phyloP scores from a whole-genome alignment of 2,888 invertebrate species.

The Drosophila paramelanica region DNA sequence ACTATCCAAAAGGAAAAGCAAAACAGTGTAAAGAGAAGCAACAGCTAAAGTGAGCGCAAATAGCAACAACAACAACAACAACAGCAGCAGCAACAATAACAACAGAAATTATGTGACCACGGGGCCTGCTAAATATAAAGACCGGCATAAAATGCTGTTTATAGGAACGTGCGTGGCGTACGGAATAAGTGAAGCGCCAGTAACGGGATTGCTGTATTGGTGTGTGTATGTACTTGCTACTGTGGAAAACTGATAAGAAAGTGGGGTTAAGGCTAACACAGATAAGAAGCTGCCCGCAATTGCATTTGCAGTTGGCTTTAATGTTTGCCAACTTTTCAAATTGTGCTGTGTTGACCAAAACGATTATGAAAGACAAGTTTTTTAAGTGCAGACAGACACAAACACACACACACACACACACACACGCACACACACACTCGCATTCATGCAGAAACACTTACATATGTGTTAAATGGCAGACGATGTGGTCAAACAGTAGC shows the following conservation, averaged over 20 bases:
- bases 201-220: conserved; percentile 6
- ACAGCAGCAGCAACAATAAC: neutral
- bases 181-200: conserved; percentile 5
- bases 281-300: conserved; percentile 19
- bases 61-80: neutral
- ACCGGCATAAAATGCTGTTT: conserved; percentile 68
- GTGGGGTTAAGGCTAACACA: conserved; percentile 63
- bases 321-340: conserved; percentile 38
- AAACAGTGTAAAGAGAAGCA: neutral
- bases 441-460: neutral
- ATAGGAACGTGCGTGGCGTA: conserved; percentile 61
- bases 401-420: neutral
- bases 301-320: conserved; percentile 54
- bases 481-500: conserved; percentile 15
- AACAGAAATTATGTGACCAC: conserved; percentile 15
- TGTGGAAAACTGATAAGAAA: conserved; percentile 28
- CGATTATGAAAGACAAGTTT: conserved; percentile 48
- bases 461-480: conserved; percentile 1
- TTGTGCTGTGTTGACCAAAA: conserved; percentile 38
- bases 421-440: neutral
- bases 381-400: conserved; percentile 8
- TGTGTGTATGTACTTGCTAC: neutral
- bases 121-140: conserved; percentile 62
- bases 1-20: neutral
- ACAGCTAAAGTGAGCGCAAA: neutral